Base-by-base conservation (phyloP, 2,888 invertebrate species). In the Baccha elongata region DNA sequence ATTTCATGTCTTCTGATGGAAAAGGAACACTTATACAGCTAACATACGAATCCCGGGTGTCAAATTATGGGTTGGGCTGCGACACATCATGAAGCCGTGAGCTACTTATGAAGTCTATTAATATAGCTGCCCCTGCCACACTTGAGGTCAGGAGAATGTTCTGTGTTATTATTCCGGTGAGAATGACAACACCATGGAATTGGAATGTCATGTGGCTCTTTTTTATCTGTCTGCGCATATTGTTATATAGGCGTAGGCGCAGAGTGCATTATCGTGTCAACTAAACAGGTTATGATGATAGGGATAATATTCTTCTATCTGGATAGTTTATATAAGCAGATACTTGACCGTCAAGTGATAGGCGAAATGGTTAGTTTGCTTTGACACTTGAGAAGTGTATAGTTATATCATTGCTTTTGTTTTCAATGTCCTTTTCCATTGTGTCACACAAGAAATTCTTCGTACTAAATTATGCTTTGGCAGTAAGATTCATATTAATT, bases 71-170 rank as follows among this genome's bases (percentile, higher is more conserved):
- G 62, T 67, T 67, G 53, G 76, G 58, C 65, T 42, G 55, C 11
- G 19, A 35, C 50, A 19, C 46, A 48, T 76, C 53, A 55, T 64
- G 62, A 55, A 62, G 48, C 79, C 48, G 21, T 60, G 71, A 76
- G 76, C 81, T 76, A 76, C 76, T 76, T 72, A 76, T 62, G 40
- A 35, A 55, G 67, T 53, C 65, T 75, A 78, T 78, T 72, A 35
- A 35, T 81, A 52, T 76, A 76, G 53, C 13, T 44, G 40, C n/a
- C n/a, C n/a, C n/a, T n/a, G n/a, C n/a, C n/a, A n/a, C 65, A 60
- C 76, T 81, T 76, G 71, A 71, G 81, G 71, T 81, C 81, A 76
- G 71, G 65, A 60, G 53, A 67, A 52, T 21, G 17, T 32, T 75
- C 50, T 69, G 37, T 26, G 15, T 35, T 75, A 32, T 17, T 42